phyloP scores from a whole-genome alignment of 2,888 invertebrate species.

The Sinopyrophorus schimmeli region DNA sequence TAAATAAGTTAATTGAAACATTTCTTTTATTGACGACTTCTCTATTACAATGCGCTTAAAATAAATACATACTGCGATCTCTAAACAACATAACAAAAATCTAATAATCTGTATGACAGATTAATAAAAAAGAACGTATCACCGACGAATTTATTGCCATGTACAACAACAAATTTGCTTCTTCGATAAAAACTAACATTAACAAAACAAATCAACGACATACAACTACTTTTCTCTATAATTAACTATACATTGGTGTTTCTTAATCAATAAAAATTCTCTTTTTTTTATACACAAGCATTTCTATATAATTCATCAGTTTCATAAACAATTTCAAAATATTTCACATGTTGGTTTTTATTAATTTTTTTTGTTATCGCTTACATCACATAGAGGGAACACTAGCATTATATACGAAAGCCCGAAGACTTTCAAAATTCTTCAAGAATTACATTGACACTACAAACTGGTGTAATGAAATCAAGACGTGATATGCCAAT shows the following conservation, averaged over 20 bases:
- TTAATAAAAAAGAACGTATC: conserved; percentile 45
- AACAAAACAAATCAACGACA: conserved; percentile 8
- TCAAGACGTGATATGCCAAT: conserved; percentile 27
- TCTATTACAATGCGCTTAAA: conserved; percentile 43
- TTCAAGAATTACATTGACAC: conserved; percentile 15
- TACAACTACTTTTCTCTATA: conserved; percentile 41
- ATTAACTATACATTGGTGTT: conserved; percentile 33
- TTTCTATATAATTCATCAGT: conserved; percentile 17
- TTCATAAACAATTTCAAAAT: conserved; percentile 22
- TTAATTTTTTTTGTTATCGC: no score
- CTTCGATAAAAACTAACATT: conserved; percentile 39
- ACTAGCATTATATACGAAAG: conserved; percentile 16
- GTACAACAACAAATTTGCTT: conserved; percentile 38
- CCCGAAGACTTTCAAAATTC: conserved; percentile 2
- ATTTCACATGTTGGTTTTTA: conserved; percentile 19
- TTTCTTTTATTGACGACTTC: conserved; percentile 47
- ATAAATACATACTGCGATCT: conserved; percentile 46
- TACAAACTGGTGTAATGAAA: conserved; percentile 16
- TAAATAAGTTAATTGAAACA: no score
- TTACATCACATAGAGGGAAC: conserved; percentile 28
- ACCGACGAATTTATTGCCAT: conserved; percentile 39
- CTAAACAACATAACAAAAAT: conserved; percentile 41
- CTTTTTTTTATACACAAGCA: conserved; percentile 11
- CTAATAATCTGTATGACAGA: conserved; percentile 52
- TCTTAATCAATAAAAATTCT: conserved; percentile 15